Percentiles rank a stretch among this genome's conserved stretches.
phyloP scores from a whole-genome alignment of 1,140 invertebrate species.

The Pentalonia nigronervosa region DNA sequence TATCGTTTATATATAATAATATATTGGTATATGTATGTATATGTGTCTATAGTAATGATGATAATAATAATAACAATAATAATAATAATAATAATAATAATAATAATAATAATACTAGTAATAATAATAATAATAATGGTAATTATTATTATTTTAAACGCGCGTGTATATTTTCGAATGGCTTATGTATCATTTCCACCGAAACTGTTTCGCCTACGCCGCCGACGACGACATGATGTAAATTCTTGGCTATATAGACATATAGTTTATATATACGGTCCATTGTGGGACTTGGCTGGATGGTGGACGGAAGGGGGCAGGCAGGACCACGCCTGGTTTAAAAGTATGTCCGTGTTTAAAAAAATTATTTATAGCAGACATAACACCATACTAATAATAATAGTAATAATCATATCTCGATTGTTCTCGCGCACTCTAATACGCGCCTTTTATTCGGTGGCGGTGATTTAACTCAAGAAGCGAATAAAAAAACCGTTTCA shows the following conservation, averaged over 20 bases:
- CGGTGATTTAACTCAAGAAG: slow-evolving; percentile 2
- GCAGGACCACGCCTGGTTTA: slow-evolving; percentile 16
- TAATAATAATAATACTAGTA: background rate
- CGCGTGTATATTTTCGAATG: background rate
- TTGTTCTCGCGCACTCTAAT: slow-evolving; percentile 15
- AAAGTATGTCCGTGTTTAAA: slow-evolving; percentile 12
- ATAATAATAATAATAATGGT: background rate
- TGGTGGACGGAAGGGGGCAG: background rate
- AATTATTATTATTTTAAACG: slow-evolving; percentile 5
- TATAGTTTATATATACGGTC: slow-evolving; percentile 6
- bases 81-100: background rate
- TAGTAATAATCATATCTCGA: slow-evolving; percentile 19
- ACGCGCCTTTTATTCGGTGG: slow-evolving; percentile 2
- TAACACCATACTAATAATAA: background rate
- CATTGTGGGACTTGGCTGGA: background rate
- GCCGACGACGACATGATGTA: background rate
- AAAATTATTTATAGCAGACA: slow-evolving; percentile 21
- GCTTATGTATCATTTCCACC: background rate
- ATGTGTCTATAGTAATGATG: background rate
- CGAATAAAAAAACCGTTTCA: background rate
- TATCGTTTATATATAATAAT: background rate
- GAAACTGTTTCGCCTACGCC: slow-evolving; percentile 33
- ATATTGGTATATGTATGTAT: background rate
- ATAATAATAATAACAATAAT: background rate
- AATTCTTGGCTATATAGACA: background rate